These are phyloP conservation scores for Andrena dorsata DNA, from an alignment of 2,888 invertebrate genomes.

Conservation along the genomic window DNA sequence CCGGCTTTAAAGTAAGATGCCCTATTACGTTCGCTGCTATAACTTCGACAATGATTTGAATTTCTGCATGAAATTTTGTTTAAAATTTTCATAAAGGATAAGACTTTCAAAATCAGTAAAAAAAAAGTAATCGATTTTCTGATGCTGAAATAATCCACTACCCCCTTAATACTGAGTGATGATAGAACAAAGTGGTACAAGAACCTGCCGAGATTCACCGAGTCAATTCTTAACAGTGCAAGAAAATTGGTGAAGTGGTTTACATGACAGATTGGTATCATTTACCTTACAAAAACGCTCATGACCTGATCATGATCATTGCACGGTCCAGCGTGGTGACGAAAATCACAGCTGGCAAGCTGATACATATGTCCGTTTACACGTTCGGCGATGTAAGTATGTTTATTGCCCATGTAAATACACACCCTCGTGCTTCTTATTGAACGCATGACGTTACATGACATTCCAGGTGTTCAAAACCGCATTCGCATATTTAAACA, in stretches of 20 bases:
- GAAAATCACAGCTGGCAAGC: constrained; percentile 77
- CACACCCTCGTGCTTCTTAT: too few relatives aligned
- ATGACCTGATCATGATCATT: constrained; percentile 72
- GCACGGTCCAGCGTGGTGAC: constrained; percentile 68
- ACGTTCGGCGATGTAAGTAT: constrained; percentile 77
- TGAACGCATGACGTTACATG: neutral
- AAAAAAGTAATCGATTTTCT: too few relatives aligned
- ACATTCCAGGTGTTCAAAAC: constrained; percentile 55
- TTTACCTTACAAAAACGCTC: constrained; percentile 67
- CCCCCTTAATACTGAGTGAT: neutral
- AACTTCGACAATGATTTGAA: too few relatives aligned
- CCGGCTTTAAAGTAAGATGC: too few relatives aligned
- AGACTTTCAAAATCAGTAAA: too few relatives aligned
- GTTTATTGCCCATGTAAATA: too few relatives aligned
- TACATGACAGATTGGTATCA: constrained; percentile 78
- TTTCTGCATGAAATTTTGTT: too few relatives aligned
- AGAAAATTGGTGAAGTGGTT: constrained; percentile 71
- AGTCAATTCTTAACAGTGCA: constrained; percentile 64
- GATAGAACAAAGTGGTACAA: neutral
- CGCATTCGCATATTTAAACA: constrained; percentile 54
- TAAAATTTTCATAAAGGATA: too few relatives aligned
- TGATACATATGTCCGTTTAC: constrained; percentile 73
- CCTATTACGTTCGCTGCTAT: too few relatives aligned
- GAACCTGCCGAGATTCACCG: neutral
- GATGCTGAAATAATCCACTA: too few relatives aligned